Evolutionary conservation across 2,113 vertebrate species (phyloP), one percentile per base, ranked within the genome.

Genomic region (Nannobrachium achirus): DNA sequence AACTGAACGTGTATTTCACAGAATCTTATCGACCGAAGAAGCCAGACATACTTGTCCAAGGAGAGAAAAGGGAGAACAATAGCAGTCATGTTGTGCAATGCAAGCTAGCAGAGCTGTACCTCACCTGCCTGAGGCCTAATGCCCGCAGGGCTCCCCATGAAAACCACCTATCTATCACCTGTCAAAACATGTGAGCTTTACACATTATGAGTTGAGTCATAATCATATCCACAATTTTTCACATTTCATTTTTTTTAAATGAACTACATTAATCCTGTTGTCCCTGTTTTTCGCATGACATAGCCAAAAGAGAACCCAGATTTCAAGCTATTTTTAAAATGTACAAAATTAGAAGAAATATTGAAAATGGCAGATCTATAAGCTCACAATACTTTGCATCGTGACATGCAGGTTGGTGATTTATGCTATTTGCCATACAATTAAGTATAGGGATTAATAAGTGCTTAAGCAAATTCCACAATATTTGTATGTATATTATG

Each of bases 11-110:
- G 25, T 90, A 84, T 86, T 92, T 93, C 91, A 92, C 85, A 88
- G 87, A 93, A 94, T 90, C 91, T 89, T 91, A 88, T n/a, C n/a
- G 91, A 93, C 65, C 76, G 73, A 85, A 86, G 86, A 83, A 89
- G 69, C 87, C 64, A 83, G 86, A 76, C 89, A 33, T 1, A 33
- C 25, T 33, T 33, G 25, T 33, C 25, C 25, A 33, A 33, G 25
- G 25, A 33, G 25, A 33, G 25, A 33, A 33, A 33, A 5, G 25
- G 25, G 25, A 33, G 25, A 33, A 18, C 3, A 59, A 42, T 7
- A 13, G 49, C 44, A 38, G 46, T 11, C 14, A 13, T 89, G 82
- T 83, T 78, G 68, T 87, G 87, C 81, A 93, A 93, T 4, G 46
- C 11, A 13, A 48, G n/a, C 46, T 14, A 13, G n/a, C 81, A 91